Base-by-base conservation (phyloP, 1,140 invertebrate genomes). In the Telenomus remus region DNA sequence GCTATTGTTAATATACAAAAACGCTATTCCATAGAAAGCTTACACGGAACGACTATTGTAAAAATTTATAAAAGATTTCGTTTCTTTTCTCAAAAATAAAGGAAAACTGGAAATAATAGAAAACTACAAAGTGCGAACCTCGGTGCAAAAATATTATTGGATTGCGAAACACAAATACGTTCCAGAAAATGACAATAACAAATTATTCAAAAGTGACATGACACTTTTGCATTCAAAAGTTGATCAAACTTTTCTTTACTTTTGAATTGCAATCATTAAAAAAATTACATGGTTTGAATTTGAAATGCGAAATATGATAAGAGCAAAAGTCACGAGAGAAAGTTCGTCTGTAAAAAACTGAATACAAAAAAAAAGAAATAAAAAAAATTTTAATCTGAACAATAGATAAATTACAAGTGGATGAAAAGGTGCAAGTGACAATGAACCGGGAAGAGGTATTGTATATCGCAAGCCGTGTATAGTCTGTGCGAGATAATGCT, bases 381-480 rank as follows among this genome's bases (percentile, higher is more conserved):
- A 39, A 61, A 61, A 61, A 60, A 49, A 6, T 27, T 27, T 27
- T 27, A n/a, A n/a, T 27, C 6, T 43, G 43, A 47, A 43, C 43
- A 55, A 48, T 60, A 14, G 33, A n/a, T 13, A 55, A 61, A 27
- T 27, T 56, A 37, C 51, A 55, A 70, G 12, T 60, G 53, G 5
- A 63, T 68, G 43, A 53, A 75, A 68, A 68, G 64, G 57, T 65
- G 34, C 34, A 11, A 60, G 47, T 55, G 50, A 74, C 63, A 74
- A 66, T 74, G 46, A 61, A 74, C 61, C 56, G 70, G 70, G 66
- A 75, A 68, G 47, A 68, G 59, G 53, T 64, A 75, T 68, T 75
- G 48, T 75, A 56, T 75, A 57, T 63, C 71, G 43, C 43, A 75
- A 53, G 53, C 48, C 57, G 16, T 68, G 63, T 59, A 48, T 68